Base-by-base conservation (phyloP, 2,113 vertebrate species). In the Cyphomyrus discorhynchus region DNA sequence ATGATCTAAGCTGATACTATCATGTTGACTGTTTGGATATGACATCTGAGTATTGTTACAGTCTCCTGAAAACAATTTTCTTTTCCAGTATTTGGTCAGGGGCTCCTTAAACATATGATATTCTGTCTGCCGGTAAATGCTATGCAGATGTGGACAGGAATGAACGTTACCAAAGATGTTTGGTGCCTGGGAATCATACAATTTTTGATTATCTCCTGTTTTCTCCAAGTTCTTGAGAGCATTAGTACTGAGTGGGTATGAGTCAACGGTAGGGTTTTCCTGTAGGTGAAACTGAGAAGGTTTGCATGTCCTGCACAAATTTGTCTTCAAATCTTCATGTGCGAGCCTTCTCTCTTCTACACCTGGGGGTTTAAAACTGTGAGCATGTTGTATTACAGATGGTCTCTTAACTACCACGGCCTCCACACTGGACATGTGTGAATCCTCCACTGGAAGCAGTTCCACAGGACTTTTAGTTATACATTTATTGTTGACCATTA, bases 331-430 rank as follows among this genome's bases (percentile, higher is more conserved):
- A 88, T 93, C 39, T 3, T 95, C 96, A 47, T 53, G 94, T 90
- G 94, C 91, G 10, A 90, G 93, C 89, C 94, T 96, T 90, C 93
- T 95, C 7, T 97, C 96, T 89, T 97, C 96, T 0, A 92, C 74
- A 2, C 89, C 66, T 93, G 96, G 96, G 91, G 92, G 94, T 89
- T 95, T 94, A 93, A 96, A 96, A 92, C 98, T 98, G 94, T 99
- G 98, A 11, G 97, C 98, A 0, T 98, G 98, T 91, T 98, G 98
- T 89, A 99, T 99, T 74, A 99, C 98, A 0, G 98, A 98, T 0
- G 98, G 98, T 91, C 98, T 95, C 92, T 95, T 97, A 90, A 98
- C 91, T 0, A 96, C 94, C 66, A 94, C 91, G 45, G 95, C 92
- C 90, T 98, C 97, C 0, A 94, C 90, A 92, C 24, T 93, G 66